These are phyloP conservation scores for Atherinosoma microstoma DNA, from an alignment of 2,797 vertebrate genomes.

Conservation along the genomic window DNA sequence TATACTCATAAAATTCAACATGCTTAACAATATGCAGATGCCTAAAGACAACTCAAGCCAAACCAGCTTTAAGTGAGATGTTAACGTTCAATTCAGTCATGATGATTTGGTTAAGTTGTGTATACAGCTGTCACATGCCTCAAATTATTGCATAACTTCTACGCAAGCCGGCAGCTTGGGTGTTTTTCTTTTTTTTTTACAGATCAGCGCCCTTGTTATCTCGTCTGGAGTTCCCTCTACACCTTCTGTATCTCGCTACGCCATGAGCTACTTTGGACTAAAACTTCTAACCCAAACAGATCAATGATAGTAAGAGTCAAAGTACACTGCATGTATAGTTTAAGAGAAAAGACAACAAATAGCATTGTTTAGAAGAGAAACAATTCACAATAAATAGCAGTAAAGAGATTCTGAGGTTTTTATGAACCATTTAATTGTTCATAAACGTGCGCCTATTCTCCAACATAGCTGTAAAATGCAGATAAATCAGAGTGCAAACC, in stretches of 20 bases:
- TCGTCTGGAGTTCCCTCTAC: conserved; percentile 38
- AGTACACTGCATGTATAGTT: conserved; percentile 4
- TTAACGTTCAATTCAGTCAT: neutral
- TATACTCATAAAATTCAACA: conserved; percentile 7
- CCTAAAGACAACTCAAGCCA: neutral
- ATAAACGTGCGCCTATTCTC: conserved; percentile 37
- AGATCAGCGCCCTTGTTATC: conserved; percentile 36
- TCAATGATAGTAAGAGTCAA: conserved; percentile 22
- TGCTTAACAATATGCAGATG: conserved; percentile 35
- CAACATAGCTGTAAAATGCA: neutral
- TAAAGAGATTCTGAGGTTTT: conserved; percentile 24
- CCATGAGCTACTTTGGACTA: conserved; percentile 29
- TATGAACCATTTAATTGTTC: conserved; percentile 46
- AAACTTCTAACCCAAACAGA: neutral
- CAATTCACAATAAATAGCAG: conserved; percentile 16
- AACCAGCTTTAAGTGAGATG: neutral
- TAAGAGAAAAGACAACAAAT: neutral
- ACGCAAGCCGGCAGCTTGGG: conserved; percentile 3
- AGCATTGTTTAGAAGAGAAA: conserved; percentile 2
- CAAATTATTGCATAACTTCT: conserved; percentile 1
- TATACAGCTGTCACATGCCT: neutral
- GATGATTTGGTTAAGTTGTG: neutral
- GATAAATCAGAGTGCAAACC: neutral
- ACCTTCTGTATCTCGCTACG: conserved; percentile 50
- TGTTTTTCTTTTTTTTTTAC: conserved; percentile 13